A percentile compares a stretch with the other conserved stretches of the same genome.
Conservation (phyloP, 1,140 invertebrate species). For the Sweltsa coloradensis region DNA sequence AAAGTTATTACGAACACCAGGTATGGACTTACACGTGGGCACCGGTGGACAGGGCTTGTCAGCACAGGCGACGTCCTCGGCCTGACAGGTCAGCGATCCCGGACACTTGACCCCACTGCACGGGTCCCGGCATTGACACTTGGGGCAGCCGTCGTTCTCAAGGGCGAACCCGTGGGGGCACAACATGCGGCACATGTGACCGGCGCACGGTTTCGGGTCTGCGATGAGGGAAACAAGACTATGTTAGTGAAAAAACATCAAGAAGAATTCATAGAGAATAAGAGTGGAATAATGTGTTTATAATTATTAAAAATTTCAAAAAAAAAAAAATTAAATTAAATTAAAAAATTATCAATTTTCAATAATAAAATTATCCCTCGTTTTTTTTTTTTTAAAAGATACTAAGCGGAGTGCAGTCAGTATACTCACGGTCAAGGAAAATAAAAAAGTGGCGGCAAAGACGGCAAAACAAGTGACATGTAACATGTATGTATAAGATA, state of each 20-base stretch:
- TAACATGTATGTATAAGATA: too few relatives aligned
- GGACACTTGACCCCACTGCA: slow-evolving; percentile 64
- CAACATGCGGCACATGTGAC: slow-evolving; percentile 74
- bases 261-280: background rate
- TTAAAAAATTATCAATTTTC: background rate
- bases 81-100: slow-evolving; percentile 54
- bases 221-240: slow-evolving; percentile 9
- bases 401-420: too few relatives aligned
- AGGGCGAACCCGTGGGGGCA: slow-evolving; percentile 72
- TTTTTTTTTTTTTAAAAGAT: background rate
- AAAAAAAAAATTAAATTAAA: background rate
- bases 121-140: slow-evolving; percentile 69
- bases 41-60: slow-evolving; percentile 68
- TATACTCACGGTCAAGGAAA: too few relatives aligned
- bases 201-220: slow-evolving; percentile 52
- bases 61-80: slow-evolving; percentile 64
- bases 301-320: slow-evolving; percentile 7
- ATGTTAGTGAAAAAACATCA: background rate
- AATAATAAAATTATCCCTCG: too few relatives aligned
- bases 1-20: too few relatives aligned
- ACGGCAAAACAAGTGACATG: too few relatives aligned
- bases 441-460: too few relatives aligned
- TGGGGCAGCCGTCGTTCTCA: slow-evolving; percentile 55
- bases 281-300: background rate
- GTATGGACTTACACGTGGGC: slow-evolving; percentile 54